Evolutionary conservation across 2,113 vertebrate genomes (phyloP), one percentile per base, ranked within the genome.

Genomic region (Sander vitreus): DNA sequence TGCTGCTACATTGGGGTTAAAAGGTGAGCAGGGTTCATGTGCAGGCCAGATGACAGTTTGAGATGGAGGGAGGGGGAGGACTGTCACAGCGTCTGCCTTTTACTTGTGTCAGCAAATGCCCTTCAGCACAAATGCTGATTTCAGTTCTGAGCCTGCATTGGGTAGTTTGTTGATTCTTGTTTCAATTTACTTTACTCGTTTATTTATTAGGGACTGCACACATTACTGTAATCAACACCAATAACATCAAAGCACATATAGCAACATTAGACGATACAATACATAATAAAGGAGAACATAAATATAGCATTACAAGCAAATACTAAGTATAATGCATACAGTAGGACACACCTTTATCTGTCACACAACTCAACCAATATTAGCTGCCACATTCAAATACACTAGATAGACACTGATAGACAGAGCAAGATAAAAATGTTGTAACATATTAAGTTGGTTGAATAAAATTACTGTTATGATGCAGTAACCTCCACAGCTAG

Each of bases 1-100:
- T 73, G 77, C 72, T 84, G 76, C 62, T 73, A 47, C 76, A 64
- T 33, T 77, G 50, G 72, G 85, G 81, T 87, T 39, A 80, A 27
- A 25, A 76, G 85, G 73, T 84, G 63, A 84, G 81, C 68, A 60
- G 63, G 68, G 85, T 87, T 87, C 85, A 87, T 87, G 81, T 87
- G 78, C 85, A 84, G 81, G 85, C 73, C 81, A 84, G 68, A 80
- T 84, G 78, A 87, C 80, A 71, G 80, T 83, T 72, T 65, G 80
- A 78, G 70, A 39, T 65, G 78, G 50, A n/a, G 50, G 72, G 12
- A 59, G 23, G 54, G 55, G 48, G 67, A 25, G 60, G 36, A 14
- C n/a, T 64, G 57, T 70, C 45, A 58, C 27, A 10, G 30, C 12
- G 51, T 58, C 69, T 69, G 33, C 43, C 64, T 72, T 72, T 76